Base-by-base conservation (phyloP, 2,113 vertebrate species). In the Ellobius talpinus region DNA sequence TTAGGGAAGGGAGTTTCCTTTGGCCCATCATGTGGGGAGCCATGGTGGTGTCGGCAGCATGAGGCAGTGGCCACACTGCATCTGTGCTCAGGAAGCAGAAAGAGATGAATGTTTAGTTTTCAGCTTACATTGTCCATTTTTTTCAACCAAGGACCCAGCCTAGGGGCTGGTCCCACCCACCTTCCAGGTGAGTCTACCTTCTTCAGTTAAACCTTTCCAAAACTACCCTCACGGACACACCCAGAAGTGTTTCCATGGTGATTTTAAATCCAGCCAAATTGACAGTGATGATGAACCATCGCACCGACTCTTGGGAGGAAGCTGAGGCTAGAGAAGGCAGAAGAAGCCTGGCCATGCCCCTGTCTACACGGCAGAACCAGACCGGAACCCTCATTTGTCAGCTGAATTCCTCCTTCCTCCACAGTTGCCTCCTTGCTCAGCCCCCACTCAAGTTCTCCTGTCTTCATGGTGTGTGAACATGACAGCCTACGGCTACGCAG, bases 11-110 rank as follows among this genome's bases (percentile, higher is more conserved):
- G 47, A 9, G 23, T 33, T 86, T 65, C 29, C 45, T 29, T 47
- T 39, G 36, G 47, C 21, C 33, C 66, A 29, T 52, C 47, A 1
- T 52, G 47, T 26, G 29, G 47, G 36, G 50, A 50, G 12, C 33
- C 11, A 3, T 1, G 9, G 5, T 8, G 0, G 45, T n/a, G n/a
- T n/a, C 81, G 1, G 39, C 31, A 50, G 31, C 8, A 17, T 39
- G 66, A 72, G 21, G 36, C 45, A 70, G 33, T 66, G 13, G 33
- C 26, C 66, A 52, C 23, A n/a, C 3, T 13, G 33, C 45, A 17
- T n/a, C 86, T 52, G 4, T 52, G 12, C 21, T 29, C 66, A 52
- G 66, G 86, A n/a, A 87, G 86, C 86, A 50, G 33, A 39, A 58
- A 58, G 33, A 70, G 45, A 52, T 87, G 66, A 14, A 52, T 9